Conservation (phyloP, 2,797 vertebrate genomes). For the Arremon aurantiirostris region DNA sequence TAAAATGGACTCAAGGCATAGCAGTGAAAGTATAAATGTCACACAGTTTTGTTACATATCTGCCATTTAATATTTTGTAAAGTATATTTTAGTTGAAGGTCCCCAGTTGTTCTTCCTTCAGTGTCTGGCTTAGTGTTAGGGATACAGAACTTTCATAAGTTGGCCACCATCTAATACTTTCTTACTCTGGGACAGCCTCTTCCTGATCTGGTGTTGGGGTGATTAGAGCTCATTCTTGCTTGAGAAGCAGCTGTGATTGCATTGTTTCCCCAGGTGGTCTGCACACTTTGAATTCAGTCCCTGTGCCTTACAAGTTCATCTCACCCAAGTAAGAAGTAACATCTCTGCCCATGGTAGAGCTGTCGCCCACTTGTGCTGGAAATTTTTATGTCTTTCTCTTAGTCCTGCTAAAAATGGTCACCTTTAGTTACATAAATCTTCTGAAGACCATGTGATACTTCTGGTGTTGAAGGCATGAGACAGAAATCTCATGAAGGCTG, state of each 20-base stretch:
- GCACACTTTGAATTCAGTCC: not conserved
- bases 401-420: not conserved
- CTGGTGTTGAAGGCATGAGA: not conserved
- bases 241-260: not conserved
- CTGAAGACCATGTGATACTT: not conserved
- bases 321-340: not conserved
- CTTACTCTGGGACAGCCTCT: not conserved
- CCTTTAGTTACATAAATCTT: not conserved
- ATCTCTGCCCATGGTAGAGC: not conserved
- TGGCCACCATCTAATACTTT: not conserved
- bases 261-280: not conserved
- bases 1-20: slow-evolving; percentile 62
- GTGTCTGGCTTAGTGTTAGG: not conserved
- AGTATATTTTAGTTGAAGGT: slow-evolving; percentile 51
- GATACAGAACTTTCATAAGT: not conserved
- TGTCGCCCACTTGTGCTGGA: not conserved
- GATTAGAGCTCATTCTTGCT: not conserved
- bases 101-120: not conserved
- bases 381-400: not conserved
- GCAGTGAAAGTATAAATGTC: slow-evolving; percentile 64
- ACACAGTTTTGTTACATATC: slow-evolving; percentile 49
- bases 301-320: not conserved
- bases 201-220: not conserved
- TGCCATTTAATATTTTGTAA: slow-evolving; percentile 43
- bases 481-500: not conserved